These are phyloP conservation scores for Etheostoma nigrum DNA, from an alignment of 2,797 vertebrate genomes.

Conservation along the genomic window DNA sequence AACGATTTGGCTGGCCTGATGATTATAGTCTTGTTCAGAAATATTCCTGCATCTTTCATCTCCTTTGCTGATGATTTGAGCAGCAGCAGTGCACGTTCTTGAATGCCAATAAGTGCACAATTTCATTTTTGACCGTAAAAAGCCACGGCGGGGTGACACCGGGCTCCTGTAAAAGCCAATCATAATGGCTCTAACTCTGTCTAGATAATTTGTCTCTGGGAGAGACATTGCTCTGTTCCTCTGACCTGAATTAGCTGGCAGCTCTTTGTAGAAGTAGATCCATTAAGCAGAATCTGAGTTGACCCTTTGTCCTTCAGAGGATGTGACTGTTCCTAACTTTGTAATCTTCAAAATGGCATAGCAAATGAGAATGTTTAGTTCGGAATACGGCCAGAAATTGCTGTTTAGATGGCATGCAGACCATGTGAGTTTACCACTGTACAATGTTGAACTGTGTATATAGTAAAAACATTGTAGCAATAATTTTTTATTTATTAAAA, in stretches of 20 bases:
- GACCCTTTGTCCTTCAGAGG: constrained; percentile 40
- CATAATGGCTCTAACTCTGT: constrained; percentile 14
- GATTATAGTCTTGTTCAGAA: neutral
- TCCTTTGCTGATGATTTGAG: constrained; percentile 17
- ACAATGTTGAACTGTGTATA: neutral
- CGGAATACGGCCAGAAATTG: neutral
- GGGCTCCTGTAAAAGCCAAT: constrained; percentile 10
- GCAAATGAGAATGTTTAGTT: neutral
- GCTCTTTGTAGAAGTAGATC: constrained; percentile 33
- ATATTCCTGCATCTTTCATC: constrained; percentile 23
- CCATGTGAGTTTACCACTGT: neutral
- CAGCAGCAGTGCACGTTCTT: neutral
- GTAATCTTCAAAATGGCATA: constrained; percentile 27
- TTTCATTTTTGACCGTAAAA: constrained; percentile 30
- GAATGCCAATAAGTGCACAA: constrained; percentile 31
- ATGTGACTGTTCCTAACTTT: constrained; percentile 12
- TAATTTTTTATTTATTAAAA: neutral
- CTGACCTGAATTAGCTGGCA: constrained; percentile 27
- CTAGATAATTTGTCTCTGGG: constrained; percentile 28
- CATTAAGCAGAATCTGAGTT: constrained; percentile 43
- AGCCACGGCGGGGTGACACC: neutral
- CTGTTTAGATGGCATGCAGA: neutral
- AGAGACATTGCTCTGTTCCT: constrained; percentile 22
- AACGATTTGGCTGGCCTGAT: neutral
- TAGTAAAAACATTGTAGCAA: neutral